These are phyloP conservation scores for Machimus atricapillus DNA, from an alignment of 2,888 invertebrate species.

Conservation along the genomic window DNA sequence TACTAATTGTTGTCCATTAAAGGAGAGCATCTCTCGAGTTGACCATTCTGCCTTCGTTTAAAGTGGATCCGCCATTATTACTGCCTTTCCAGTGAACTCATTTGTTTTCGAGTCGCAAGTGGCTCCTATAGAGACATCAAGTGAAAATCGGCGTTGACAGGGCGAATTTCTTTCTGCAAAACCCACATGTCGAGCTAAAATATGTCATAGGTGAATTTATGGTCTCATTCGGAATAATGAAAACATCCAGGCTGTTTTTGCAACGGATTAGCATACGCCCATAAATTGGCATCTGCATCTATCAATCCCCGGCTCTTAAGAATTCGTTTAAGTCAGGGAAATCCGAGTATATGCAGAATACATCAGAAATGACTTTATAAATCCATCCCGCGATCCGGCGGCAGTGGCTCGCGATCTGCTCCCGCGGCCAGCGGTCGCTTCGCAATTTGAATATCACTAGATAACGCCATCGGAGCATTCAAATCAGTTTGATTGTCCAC, in stretches of 20 bases:
- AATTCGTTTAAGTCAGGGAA: conserved; percentile 25
- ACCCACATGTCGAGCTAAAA: conserved; percentile 43
- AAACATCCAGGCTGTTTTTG: conserved; percentile 12
- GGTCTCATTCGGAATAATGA: conserved; percentile 40
- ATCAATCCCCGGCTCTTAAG: conserved; percentile 26
- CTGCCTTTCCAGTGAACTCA: neutral
- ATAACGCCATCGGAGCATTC: conserved; percentile 48
- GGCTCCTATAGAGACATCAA: conserved; percentile 40
- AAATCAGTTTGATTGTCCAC: conserved; percentile 44
- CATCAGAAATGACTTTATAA: conserved; percentile 45
- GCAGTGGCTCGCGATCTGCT: neutral
- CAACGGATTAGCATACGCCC: conserved; percentile 44
- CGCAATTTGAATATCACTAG: conserved; percentile 47
- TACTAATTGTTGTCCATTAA: neutral
- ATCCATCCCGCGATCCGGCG: conserved; percentile 21
- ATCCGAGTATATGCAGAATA: conserved; percentile 40
- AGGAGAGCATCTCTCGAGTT: neutral
- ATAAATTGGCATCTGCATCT: conserved; percentile 42
- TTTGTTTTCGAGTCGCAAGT: neutral
- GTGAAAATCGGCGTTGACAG: conserved; percentile 41
- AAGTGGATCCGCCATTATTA: neutral
- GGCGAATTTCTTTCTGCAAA: conserved; percentile 43
- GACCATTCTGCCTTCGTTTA: neutral
- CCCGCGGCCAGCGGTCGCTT: neutral
- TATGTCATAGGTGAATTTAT: conserved; percentile 47